phyloP scores from a whole-genome alignment of 1,140 invertebrate species.

The Paraescarpia echinospica region DNA sequence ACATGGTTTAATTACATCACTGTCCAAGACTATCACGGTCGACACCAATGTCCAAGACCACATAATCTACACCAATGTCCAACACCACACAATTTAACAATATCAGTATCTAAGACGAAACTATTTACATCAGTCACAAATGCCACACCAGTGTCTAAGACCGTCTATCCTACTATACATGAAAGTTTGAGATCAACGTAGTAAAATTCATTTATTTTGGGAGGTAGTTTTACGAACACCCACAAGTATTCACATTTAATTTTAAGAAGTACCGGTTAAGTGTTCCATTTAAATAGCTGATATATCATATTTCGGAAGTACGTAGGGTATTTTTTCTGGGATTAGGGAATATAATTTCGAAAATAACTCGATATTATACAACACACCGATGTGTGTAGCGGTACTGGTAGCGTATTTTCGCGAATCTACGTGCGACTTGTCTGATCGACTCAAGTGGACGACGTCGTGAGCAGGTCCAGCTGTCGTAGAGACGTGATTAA shows the following conservation, averaged over 20 bases:
- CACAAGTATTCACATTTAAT: neutral
- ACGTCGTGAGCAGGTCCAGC: neutral
- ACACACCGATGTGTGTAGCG: too few relatives aligned
- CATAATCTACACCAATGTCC: neutral
- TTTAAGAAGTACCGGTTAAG: neutral
- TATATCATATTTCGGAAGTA: neutral
- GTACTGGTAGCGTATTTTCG: neutral
- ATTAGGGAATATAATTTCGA: neutral
- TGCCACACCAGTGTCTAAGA: too few relatives aligned
- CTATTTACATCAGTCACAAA: too few relatives aligned
- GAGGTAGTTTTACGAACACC: too few relatives aligned
- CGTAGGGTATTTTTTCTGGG: neutral
- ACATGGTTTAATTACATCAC: too few relatives aligned
- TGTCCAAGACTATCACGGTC: neutral
- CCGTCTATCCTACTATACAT: too few relatives aligned
- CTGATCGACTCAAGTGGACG: neutral
- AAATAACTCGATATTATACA: neutral
- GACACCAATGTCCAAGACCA: neutral
- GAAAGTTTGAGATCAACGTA: too few relatives aligned
- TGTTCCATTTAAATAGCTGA: neutral
- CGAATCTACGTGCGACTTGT: neutral
- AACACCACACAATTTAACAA: neutral
- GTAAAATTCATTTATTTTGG: too few relatives aligned
- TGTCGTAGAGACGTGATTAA: neutral
- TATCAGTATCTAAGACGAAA: too few relatives aligned